phyloP scores from a whole-genome alignment of 2,113 vertebrate genomes.

The Vimba vimba region DNA sequence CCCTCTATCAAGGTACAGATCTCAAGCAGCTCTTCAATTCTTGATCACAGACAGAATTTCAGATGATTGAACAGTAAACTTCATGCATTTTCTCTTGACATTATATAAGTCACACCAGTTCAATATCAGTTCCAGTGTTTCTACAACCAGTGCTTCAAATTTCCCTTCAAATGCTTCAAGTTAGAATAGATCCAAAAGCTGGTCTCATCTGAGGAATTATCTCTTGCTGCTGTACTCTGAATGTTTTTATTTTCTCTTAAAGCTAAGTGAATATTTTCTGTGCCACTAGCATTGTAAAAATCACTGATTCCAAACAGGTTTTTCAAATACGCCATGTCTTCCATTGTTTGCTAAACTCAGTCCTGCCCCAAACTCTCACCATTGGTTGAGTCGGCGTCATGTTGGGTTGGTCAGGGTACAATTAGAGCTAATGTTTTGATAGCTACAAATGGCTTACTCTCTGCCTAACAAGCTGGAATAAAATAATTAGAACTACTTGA shows the following conservation, averaged over 20 bases:
- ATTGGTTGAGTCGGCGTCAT: not conserved
- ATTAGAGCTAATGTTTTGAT: not conserved
- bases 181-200: not conserved
- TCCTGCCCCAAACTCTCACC: not conserved
- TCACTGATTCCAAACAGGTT: not conserved
- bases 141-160: not conserved
- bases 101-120: not conserved
- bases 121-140: not conserved
- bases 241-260: not conserved
- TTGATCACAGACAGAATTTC: not conserved
- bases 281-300: not conserved
- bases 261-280: not conserved
- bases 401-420: not conserved
- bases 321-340: not conserved
- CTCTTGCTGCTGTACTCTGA: not conserved
- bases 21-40: not conserved
- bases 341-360: not conserved
- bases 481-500: not conserved
- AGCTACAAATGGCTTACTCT: not conserved
- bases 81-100: not conserved
- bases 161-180: no score
- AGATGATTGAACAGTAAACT: not conserved
- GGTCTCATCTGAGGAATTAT: no score
- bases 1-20: conserved; percentile 78
- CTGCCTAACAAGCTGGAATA: not conserved